These are phyloP conservation scores for Epizoanthus illoricatus DNA, from an alignment of 92 coral and sea anemone species.

Conservation along the genomic window DNA sequence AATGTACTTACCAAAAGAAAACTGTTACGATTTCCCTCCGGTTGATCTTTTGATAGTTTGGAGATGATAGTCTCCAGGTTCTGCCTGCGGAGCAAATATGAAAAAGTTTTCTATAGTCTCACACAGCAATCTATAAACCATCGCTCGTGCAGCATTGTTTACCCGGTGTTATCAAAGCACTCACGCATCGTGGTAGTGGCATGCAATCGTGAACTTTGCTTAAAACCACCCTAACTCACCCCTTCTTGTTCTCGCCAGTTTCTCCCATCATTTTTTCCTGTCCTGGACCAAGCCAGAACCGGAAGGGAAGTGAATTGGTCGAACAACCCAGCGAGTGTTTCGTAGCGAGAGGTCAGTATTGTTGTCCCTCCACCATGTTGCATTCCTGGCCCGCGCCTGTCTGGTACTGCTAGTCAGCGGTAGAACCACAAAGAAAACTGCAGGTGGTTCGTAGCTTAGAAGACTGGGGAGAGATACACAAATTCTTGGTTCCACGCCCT, in stretches of 20 bases:
- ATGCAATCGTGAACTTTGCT: constrained; percentile 50
- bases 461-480: constrained; percentile 31
- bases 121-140: constrained; percentile 13
- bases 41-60: constrained; percentile 94
- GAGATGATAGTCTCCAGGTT: constrained; percentile 97
- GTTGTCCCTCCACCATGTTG: constrained; percentile 84
- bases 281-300: constrained; percentile 47
- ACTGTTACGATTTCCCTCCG: constrained; percentile 84
- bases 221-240: constrained; percentile 63
- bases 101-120: constrained; percentile 34
- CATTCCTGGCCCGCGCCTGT: constrained; percentile 92
- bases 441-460: not conserved
- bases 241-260: constrained; percentile 81
- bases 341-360: constrained; percentile 84
- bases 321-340: constrained; percentile 29
- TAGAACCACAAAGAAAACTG: constrained; percentile 52
- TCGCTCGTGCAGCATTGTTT: constrained; percentile 51
- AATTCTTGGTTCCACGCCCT: too few relatives aligned
- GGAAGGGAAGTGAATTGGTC: constrained; percentile 36
- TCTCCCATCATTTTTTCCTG: constrained; percentile 79
- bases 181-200: constrained; percentile 61
- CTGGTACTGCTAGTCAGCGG: constrained; percentile 97
- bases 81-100: constrained; percentile 67
- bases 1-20: constrained; percentile 84
- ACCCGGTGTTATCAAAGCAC: constrained; percentile 56